Evolutionary conservation across 2,113 vertebrate genomes (phyloP).

Genomic region (Eupsittula cactorum): DNA sequence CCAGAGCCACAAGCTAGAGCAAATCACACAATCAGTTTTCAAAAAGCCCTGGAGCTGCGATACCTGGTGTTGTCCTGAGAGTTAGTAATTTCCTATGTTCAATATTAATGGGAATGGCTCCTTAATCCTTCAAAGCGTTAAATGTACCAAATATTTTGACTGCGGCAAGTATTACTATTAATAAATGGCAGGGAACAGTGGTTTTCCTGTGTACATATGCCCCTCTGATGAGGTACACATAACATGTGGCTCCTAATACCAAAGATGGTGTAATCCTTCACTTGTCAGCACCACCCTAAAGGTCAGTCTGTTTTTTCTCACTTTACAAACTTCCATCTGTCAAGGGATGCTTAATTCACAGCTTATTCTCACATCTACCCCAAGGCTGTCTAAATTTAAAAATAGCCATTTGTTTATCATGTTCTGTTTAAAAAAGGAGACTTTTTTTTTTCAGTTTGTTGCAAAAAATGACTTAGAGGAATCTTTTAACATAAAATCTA

Average conservation of each 20-base stretch:
- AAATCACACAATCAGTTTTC: background rate
- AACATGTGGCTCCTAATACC: constrained; percentile 58
- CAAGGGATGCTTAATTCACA: constrained; percentile 73
- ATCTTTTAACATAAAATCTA: constrained; percentile 30
- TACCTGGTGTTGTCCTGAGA: constrained; percentile 8
- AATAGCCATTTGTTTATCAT: constrained; percentile 70
- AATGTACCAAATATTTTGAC: constrained; percentile 65
- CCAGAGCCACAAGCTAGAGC: background rate
- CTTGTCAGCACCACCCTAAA: constrained; percentile 66
- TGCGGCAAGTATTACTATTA: constrained; percentile 37
- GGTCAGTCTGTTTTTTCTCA: constrained; percentile 79
- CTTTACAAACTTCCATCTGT: constrained; percentile 75
- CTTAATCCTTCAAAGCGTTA: constrained; percentile 64
- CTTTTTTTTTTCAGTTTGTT: constrained; percentile 63
- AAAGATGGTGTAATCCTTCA: constrained; percentile 63
- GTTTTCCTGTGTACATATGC: constrained; percentile 55
- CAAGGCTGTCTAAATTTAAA: constrained; percentile 71
- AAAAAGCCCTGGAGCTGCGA: background rate
- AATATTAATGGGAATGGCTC: constrained; percentile 50
- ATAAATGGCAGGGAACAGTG: constrained; percentile 58
- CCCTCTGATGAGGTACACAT: constrained; percentile 56
- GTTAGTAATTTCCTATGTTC: constrained; percentile 49
- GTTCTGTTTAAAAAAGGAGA: constrained; percentile 55
- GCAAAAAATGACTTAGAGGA: constrained; percentile 40
- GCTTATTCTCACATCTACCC: constrained; percentile 69